Percentiles rank a stretch among this genome's conserved stretches.
phyloP scores from a whole-genome alignment of 2,113 vertebrate genomes.

The Cettia cetti region DNA sequence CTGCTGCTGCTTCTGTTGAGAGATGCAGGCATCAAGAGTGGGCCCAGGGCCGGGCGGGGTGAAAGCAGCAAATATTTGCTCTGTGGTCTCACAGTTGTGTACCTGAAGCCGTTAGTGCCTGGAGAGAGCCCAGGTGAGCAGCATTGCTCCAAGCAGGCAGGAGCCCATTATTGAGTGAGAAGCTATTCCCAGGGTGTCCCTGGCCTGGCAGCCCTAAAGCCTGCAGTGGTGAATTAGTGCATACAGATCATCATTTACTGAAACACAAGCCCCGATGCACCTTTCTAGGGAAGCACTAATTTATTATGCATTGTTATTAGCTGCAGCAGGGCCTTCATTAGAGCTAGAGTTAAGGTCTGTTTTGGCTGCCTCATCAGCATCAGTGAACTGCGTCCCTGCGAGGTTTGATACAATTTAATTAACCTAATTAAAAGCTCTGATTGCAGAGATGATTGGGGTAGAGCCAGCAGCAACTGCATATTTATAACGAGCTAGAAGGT shows the following conservation, averaged over 20 bases:
- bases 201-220: slow-evolving; percentile 51
- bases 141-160: neutral
- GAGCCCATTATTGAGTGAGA: slow-evolving; percentile 51
- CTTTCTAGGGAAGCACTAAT: slow-evolving; percentile 71
- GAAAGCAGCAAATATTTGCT: neutral
- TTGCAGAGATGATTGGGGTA: slow-evolving; percentile 99
- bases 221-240: slow-evolving; percentile 42
- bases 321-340: slow-evolving; percentile 78
- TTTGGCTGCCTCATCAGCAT: slow-evolving; percentile 97
- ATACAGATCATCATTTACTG: slow-evolving; percentile 55
- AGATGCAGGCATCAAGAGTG: neutral
- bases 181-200: slow-evolving; percentile 33
- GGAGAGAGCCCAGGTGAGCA: neutral
- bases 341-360: slow-evolving; percentile 84
- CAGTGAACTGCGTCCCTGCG: slow-evolving; percentile 94
- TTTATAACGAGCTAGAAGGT: slow-evolving; percentile 94
- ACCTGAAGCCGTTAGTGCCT: neutral
- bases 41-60: neutral
- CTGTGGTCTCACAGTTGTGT: neutral
- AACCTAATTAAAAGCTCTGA: slow-evolving; percentile 99
- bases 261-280: slow-evolving; percentile 65
- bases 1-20: neutral
- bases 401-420: slow-evolving; percentile 99
- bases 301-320: slow-evolving; percentile 80
- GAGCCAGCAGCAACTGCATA: slow-evolving; percentile 92